These are phyloP conservation scores for Drosophila ogumai DNA, from an alignment of 1,140 invertebrate species.

Conservation along the genomic window DNA sequence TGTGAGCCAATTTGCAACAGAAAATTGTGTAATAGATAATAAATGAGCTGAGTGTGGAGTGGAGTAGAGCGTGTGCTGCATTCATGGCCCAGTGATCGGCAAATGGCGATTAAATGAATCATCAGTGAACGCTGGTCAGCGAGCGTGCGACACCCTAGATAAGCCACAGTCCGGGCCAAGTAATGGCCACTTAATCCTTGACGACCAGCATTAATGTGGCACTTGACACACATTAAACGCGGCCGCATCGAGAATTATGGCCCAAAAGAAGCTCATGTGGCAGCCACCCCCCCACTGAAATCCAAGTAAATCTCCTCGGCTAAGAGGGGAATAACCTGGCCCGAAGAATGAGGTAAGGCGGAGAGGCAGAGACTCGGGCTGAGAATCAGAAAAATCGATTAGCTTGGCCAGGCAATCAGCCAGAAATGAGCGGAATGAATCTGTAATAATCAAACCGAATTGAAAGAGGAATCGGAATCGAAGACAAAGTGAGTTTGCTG, in stretches of 20 bases:
- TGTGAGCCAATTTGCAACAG: slow-evolving; percentile 59
- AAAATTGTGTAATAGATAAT: slow-evolving; percentile 78
- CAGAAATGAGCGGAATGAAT: slow-evolving; percentile 50
- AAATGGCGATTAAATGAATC: slow-evolving; percentile 58
- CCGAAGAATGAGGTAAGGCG: slow-evolving; percentile 2
- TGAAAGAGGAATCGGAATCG: slow-evolving; percentile 30
- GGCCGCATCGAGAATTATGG: slow-evolving; percentile 38
- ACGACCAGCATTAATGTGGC: slow-evolving; percentile 71
- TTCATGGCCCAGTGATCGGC: slow-evolving; percentile 71
- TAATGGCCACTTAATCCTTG: slow-evolving; percentile 72
- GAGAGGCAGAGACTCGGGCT: not conserved
- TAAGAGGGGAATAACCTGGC: slow-evolving; percentile 24
- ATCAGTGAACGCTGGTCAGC: slow-evolving; percentile 35
- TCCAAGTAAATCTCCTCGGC: not conserved
- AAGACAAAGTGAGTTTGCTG: slow-evolving; percentile 27
- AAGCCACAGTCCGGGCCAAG: slow-evolving; percentile 33
- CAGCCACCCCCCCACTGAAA: slow-evolving; percentile 5
- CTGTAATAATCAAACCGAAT: slow-evolving; percentile 49
- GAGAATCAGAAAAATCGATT: slow-evolving; percentile 39
- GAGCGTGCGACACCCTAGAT: slow-evolving; percentile 24
- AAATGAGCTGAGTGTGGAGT: slow-evolving; percentile 48
- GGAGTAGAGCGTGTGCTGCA: slow-evolving; percentile 46
- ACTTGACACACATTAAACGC: slow-evolving; percentile 76
- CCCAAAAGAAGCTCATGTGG: slow-evolving; percentile 2
- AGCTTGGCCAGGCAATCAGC: slow-evolving; percentile 37